Base-by-base conservation (phyloP, 1,140 invertebrate genomes). In the Calliphora vicina region DNA sequence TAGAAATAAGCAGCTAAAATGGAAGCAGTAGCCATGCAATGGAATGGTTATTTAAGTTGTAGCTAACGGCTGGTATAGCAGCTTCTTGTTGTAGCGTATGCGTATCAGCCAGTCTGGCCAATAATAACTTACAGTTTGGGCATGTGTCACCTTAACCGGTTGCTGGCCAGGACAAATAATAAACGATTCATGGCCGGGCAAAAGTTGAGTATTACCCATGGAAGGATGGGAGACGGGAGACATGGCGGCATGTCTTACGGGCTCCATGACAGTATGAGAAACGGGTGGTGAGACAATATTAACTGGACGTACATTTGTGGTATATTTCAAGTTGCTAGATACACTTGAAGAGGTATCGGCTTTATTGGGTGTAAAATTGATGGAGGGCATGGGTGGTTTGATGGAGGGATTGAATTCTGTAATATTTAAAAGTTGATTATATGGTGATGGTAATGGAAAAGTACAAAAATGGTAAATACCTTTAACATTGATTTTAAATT, bases 401-500 rank as follows among this genome's bases (percentile, higher is more conserved):
- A 10, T 23, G 12, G 8, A 20, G n/a, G n/a, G 61, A 20, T 23
- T 25, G 5, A 6, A 6, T 23, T 67, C 20, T 35, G 35, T 67
- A 67, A 67, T 13, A 50, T 57, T 57, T n/a, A 13, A 67, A 67
- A 1, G 25, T n/a, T 9, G 6, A 23, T 67, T 67, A 6, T 43
- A 43, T 43, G 5, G 5, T 17, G 15, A 50, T 1, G 13, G 2
- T 13, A 50, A 50, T 4, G 17, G 4, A 6, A 50, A 50, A 50
- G 12, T 50, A n/a, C n/a, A 10, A 35, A 8, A 35, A 35, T 35
- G 6, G 0, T 1, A 35, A 35, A 35, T 82, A 94, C 94, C 91
- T 90, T 91, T 92, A 43, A 95, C 92, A 84, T 92, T 91, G 83
- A 95, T 91, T 10, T 92, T 92, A 88, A 95, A 94, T 86, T 92